Conservation (phyloP, 2,888 invertebrate species). For the Plagodis pulveraria region DNA sequence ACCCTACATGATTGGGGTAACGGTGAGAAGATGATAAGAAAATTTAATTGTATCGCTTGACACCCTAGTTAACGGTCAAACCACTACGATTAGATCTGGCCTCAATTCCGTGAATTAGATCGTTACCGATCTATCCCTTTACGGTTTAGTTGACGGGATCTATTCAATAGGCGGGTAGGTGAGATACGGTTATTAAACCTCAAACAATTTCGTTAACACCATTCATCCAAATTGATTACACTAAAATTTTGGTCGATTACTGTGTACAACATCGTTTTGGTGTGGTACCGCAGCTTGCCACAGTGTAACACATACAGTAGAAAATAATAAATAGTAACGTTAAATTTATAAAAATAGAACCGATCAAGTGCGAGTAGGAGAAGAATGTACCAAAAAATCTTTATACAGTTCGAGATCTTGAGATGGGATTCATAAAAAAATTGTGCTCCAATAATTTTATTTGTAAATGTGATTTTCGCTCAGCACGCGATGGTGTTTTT, state of each 20-base stretch:
- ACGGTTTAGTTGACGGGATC: conserved; percentile 11
- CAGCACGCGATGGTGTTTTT: too few relatives aligned
- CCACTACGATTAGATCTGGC: conserved; percentile 3
- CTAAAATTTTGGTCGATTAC: conserved; percentile 21
- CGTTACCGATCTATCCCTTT: conserved; percentile 7
- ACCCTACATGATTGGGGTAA: too few relatives aligned
- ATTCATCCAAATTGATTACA: conserved; percentile 22
- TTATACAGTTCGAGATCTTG: too few relatives aligned
- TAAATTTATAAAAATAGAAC: too few relatives aligned
- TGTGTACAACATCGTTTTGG: conserved; percentile 10
- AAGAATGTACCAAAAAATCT: too few relatives aligned
- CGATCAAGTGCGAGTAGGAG: too few relatives aligned
- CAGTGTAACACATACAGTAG: neutral
- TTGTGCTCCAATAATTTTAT: too few relatives aligned
- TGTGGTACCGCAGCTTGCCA: conserved; percentile 8
- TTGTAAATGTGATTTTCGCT: too few relatives aligned
- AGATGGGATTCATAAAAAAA: too few relatives aligned
- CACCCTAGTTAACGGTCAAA: neutral
- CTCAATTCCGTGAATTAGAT: conserved; percentile 8
- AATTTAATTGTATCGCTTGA: too few relatives aligned
- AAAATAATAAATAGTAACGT: too few relatives aligned
- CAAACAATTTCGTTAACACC: conserved; percentile 22
- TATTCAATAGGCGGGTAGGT: conserved; percentile 14
- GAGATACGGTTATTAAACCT: conserved; percentile 18
- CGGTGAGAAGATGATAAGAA: too few relatives aligned